Base-by-base conservation (phyloP, 2,113 vertebrate genomes). In the Argyrosomus japonicus region DNA sequence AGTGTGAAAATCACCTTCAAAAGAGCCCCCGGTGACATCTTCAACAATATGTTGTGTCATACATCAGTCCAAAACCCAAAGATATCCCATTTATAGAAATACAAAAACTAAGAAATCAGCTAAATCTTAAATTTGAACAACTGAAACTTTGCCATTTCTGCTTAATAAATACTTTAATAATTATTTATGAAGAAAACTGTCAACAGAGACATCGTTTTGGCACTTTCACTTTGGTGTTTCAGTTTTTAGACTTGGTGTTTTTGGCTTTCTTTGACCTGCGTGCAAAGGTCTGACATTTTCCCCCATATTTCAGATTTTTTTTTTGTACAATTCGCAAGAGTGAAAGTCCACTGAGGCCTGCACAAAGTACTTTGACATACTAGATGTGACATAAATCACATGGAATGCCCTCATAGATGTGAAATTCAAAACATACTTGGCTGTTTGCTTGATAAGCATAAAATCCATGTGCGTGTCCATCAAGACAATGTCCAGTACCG, bases 401-500 rank as follows among this genome's bases (percentile, higher is more conserved):
- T 68, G 74, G 79, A 84, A 88, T 76, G 79, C 17, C 81, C 51
- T 78, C 19, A 21, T 45, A 56, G 5, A 63, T 61, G 50, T 61
- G 71, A 76, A 80, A 74, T 77, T 68, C 51, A 73, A 50, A 90
- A 88, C 63, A 70, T 50, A 58, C 63, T 70, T 25, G 36, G 51
- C 58, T 9, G 18, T 78, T 82, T 77, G 70, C 75, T 61, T 27
- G 62, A 88, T 78, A 83, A 85, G 75, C 79, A 75, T 45, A 27
- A 57, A 71, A 80, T 53, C 68, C 63, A 19, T 32, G 79, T 70
- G 79, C 75, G 48, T 36, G 51, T 77, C 70, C 64, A 68, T 60
- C 60, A 72, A 61, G 57, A 87, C 53, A 23, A 36, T 70, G 75
- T 84, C 84, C 87, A 84, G 89, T 27, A 8, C 77, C n/a, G 61